Evolutionary conservation across 1,140 invertebrate species (phyloP).

Genomic region (Aphis craccivora): DNA sequence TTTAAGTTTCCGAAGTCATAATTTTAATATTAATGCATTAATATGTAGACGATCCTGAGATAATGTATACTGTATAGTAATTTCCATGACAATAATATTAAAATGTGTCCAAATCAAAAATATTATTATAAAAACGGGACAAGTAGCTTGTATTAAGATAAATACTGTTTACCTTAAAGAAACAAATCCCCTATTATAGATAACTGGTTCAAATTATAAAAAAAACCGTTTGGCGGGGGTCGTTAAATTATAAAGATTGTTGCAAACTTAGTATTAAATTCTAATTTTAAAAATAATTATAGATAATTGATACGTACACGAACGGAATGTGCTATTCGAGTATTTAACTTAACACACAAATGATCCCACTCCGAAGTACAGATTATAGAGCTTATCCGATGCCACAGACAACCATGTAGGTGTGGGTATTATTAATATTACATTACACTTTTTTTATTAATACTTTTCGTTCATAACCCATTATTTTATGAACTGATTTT

Average conservation of each 20-base stretch:
- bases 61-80: not conserved
- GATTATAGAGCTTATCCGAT: not conserved
- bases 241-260: not conserved
- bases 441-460: not conserved
- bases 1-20: not conserved
- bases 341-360: not conserved
- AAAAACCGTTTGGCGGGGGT: not conserved
- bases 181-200: not conserved
- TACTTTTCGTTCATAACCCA: not conserved
- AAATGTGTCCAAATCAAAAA: not conserved
- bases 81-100: not conserved
- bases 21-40: not conserved
- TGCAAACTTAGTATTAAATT: not conserved
- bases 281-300: constrained; percentile 4
- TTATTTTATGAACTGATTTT: not conserved
- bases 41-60: not conserved
- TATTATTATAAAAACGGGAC: not conserved
- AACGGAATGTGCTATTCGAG: not conserved
- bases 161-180: not conserved
- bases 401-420: not conserved
- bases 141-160: not conserved
- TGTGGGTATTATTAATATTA: not conserved
- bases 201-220: not conserved
- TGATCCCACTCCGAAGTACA: not conserved
- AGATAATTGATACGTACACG: not conserved